Conservation (phyloP, 2,113 vertebrate species). For the Dolichotis patagonum region DNA sequence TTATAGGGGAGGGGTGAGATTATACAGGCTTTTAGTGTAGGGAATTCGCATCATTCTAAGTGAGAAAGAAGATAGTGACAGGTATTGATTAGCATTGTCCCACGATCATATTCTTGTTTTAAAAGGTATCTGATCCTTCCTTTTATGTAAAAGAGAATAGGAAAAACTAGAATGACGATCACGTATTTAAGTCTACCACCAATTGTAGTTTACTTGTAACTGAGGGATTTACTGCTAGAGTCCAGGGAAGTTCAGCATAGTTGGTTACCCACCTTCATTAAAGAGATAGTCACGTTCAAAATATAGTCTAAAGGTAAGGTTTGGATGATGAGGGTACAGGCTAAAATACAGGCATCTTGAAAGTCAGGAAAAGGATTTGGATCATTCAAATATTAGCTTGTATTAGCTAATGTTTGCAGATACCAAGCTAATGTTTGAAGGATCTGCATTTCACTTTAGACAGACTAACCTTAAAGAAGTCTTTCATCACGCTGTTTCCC, state of each 20-base stretch:
- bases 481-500: background rate
- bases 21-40: background rate
- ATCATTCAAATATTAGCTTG: background rate
- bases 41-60: background rate
- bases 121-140: background rate
- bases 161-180: background rate
- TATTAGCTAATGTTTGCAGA: background rate
- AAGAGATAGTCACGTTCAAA: background rate
- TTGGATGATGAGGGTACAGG: background rate
- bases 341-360: background rate
- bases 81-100: background rate
- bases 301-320: background rate
- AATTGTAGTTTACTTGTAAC: background rate
- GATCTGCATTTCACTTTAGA: background rate
- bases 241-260: background rate
- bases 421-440: too few species aligned
- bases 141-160: background rate
- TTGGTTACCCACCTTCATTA: background rate
- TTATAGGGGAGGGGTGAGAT: background rate
- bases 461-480: background rate
- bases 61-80: background rate
- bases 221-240: background rate
- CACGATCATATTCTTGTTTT: background rate
- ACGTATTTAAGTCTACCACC: background rate
- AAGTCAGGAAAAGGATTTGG: background rate